Conservation (phyloP, 2,113 vertebrate species). For the Neogobius melanostomus region DNA sequence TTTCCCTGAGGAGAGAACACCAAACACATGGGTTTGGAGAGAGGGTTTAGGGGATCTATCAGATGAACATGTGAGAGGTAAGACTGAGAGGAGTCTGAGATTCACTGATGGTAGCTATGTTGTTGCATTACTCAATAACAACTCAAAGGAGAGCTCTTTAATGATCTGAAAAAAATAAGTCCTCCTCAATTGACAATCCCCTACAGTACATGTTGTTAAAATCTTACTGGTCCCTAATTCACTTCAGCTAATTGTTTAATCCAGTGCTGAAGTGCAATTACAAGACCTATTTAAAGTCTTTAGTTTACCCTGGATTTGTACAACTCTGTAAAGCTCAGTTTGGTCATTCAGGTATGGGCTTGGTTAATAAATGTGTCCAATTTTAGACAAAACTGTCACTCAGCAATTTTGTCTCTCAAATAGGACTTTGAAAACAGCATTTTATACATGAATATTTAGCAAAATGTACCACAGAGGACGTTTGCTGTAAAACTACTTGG, state of each 20-base stretch:
- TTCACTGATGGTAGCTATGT: not conserved
- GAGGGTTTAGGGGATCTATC: not conserved
- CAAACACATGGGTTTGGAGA: slow-evolving; percentile 35
- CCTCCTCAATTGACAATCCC: too few species aligned
- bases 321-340: too few species aligned
- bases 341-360: too few species aligned
- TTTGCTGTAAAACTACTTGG: not conserved
- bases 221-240: too few species aligned
- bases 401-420: not conserved
- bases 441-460: not conserved
- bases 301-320: not conserved
- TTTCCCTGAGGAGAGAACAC: slow-evolving; percentile 82
- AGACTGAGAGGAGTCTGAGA: not conserved
- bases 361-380: not conserved
- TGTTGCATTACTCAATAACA: too few species aligned
- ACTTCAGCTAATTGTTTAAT: too few species aligned
- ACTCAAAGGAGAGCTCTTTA: too few species aligned
- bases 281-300: not conserved
- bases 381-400: not conserved
- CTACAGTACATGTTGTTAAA: too few species aligned
- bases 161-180: too few species aligned
- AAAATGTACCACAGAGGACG: not conserved
- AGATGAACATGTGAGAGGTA: not conserved
- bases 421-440: not conserved
- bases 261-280: not conserved